Evolutionary conservation across 2,113 vertebrate species (phyloP).

Genomic region (Muntiacus reevesi): DNA sequence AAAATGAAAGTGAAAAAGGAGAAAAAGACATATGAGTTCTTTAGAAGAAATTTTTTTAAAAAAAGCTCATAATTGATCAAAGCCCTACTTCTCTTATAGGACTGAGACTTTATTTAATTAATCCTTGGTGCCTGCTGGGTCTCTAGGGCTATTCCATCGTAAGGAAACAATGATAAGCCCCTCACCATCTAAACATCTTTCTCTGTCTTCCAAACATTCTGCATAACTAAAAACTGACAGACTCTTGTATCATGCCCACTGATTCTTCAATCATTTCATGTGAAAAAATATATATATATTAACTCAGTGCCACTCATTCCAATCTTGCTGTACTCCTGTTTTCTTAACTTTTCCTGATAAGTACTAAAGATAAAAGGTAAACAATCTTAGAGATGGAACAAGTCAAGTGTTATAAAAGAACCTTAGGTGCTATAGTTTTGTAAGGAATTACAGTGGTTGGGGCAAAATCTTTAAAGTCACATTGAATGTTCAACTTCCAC

Average conservation of each 20-base stretch:
- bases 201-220: not conserved
- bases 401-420: not conserved
- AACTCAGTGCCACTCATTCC: not conserved
- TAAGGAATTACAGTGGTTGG: not conserved
- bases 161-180: not conserved
- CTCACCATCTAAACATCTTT: not conserved
- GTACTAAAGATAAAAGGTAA: not conserved
- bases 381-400: not conserved
- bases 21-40: not conserved
- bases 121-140: not conserved
- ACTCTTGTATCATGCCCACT: not conserved
- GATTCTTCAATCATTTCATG: not conserved
- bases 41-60: not conserved
- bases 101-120: not conserved
- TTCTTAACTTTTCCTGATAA: not conserved
- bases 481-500: not conserved
- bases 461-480: not conserved
- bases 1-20: not conserved
- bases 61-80: not conserved
- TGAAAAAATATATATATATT: not conserved
- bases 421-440: not conserved
- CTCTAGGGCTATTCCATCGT: fast-evolving
- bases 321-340: not conserved
- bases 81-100: not conserved
- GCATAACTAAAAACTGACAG: not conserved